Conservation (phyloP, 2,797 vertebrate species). For the Danio tinwini region DNA sequence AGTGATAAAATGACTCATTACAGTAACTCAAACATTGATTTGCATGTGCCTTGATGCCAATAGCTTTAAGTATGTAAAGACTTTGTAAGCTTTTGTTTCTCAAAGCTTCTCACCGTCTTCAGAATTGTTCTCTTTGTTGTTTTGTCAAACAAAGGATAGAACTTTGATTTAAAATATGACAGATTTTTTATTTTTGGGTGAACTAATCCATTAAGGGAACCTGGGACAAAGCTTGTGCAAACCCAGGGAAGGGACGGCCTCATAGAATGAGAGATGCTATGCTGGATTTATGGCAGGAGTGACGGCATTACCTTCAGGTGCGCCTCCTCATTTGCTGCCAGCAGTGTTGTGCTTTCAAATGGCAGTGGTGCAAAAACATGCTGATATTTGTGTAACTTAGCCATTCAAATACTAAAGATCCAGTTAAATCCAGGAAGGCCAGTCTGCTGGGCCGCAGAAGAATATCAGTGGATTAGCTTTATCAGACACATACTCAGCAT, state of each 20-base stretch:
- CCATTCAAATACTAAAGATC: conserved; percentile 9
- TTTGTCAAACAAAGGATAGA: not conserved
- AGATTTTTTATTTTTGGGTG: not conserved
- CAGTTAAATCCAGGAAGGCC: conserved; percentile 1
- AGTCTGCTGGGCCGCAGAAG: not conserved
- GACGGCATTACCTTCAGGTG: conserved; percentile 25
- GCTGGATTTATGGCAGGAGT: conserved; percentile 22
- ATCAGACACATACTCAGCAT: conserved; percentile 37
- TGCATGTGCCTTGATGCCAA: not conserved
- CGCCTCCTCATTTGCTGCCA: conserved; percentile 14
- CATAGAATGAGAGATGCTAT: conserved; percentile 1
- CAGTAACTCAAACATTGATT: not conserved
- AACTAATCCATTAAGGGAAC: conserved; percentile 1
- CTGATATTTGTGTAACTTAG: not conserved
- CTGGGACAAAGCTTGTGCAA: not conserved
- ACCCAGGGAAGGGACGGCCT: not conserved
- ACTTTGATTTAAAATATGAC: not conserved
- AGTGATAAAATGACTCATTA: not conserved
- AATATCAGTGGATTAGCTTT: conserved; percentile 23
- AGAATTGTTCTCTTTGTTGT: not conserved
- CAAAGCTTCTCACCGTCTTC: not conserved
- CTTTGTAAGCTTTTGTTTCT: not conserved
- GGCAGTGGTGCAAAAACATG: conserved; percentile 14
- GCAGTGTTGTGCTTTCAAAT: conserved; percentile 8
- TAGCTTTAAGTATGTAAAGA: not conserved